Evolutionary conservation across 2,888 invertebrate genomes (phyloP), one percentile per base, ranked within the genome.

Genomic region (Lissocephala sabroskyi): DNA sequence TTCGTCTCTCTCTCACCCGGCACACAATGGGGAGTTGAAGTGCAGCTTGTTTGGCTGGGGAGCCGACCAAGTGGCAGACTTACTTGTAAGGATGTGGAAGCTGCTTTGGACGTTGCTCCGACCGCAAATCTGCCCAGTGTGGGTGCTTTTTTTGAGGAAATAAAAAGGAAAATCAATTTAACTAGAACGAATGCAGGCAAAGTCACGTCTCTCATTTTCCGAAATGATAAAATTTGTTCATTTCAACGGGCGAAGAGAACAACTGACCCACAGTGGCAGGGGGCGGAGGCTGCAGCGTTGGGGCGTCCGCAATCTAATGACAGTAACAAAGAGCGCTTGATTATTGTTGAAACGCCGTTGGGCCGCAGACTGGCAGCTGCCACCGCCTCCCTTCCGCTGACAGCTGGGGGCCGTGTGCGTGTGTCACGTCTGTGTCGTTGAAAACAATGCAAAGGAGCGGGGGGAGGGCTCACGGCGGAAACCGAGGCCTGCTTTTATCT

Each of bases 71-170:
- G 14, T 5, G 28, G 39, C 33, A 13, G 28, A 16, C 7, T 16
- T 16, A 48, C 19, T 30, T 16, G 16, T 28, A 13, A 18, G 35
- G 42, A 56, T 39, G 41, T 50, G 39, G 42, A 23, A 50, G 49
- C 36, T 49, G 26, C 50, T 51, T 41, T 52, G 52, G 65, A 3
- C 30, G 10, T 30, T 3, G 6, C 35, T 4, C 9, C 13, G 17
- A 6, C 39, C 53, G 46, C 46, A 62, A 57, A 71, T 71, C 71
- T 65, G 62, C 65, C 59, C 73, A 73, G 76, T 68, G 19, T 74
- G 54, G 41, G 29, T 40, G 14, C 32, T 47, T 42, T 47, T 44
- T 28, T 16, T 23, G 32, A 44, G 37, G 29, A 14, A 11, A 23
- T 32, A 30, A 16, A 19, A 51, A 49, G 45, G 51, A 70, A 75